A percentile compares a stretch with the other conserved stretches of the same genome.
These are phyloP conservation scores for Platygyra sinensis DNA, from an alignment of 64 coral and sea anemone genomes.

Conservation along the genomic window DNA sequence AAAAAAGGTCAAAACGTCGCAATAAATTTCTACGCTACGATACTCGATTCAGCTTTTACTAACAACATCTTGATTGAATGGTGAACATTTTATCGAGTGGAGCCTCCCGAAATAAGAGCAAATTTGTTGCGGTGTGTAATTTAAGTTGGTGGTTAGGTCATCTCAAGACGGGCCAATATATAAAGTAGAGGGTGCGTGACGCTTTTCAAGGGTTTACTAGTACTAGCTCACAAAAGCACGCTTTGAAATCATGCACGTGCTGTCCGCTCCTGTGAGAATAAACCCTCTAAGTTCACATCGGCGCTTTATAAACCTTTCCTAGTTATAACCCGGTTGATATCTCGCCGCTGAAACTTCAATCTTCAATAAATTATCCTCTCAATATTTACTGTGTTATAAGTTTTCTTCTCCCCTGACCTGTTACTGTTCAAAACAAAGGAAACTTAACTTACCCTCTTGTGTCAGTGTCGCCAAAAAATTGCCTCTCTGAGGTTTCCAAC, in stretches of 20 bases:
- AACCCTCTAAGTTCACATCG: neutral
- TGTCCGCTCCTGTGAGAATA: too few relatives aligned
- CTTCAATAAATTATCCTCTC: neutral
- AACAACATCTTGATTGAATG: neutral
- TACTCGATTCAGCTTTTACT: neutral
- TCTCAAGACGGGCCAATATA: neutral
- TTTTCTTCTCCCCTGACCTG: neutral
- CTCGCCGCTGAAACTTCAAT: neutral
- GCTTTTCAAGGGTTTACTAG: neutral
- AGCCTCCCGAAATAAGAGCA: neutral
- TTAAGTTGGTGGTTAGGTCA: neutral
- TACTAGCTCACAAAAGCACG: neutral
- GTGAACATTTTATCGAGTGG: neutral
- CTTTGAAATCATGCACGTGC: neutral
- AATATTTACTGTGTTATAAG: neutral
- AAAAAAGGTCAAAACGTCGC: neutral
- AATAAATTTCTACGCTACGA: neutral
- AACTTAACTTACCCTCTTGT: constrained; percentile 10
- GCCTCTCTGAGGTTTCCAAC: neutral
- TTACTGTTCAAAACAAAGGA: constrained; percentile 19
- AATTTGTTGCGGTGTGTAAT: neutral
- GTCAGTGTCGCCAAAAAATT: neutral
- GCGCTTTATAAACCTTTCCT: neutral
- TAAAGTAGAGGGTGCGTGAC: neutral
- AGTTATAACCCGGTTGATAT: neutral